Conservation (phyloP, 1,140 invertebrate species). For the Lepidurus arcticus region DNA sequence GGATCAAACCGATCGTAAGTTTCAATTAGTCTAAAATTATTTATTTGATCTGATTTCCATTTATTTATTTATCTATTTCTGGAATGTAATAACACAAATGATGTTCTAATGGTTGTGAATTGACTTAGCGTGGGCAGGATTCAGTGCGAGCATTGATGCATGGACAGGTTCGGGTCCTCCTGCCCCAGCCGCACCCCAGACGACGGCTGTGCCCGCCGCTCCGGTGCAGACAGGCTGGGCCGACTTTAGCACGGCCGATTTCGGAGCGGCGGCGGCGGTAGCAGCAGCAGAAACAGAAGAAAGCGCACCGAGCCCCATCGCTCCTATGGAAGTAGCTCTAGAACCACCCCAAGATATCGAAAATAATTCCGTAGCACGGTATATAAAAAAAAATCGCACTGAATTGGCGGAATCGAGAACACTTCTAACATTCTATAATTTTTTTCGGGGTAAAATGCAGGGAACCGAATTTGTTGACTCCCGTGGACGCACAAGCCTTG, state of each 20-base stretch:
- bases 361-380: not conserved
- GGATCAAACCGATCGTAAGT: not conserved
- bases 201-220: not conserved
- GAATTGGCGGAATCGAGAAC: not conserved
- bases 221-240: constrained; percentile 16
- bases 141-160: not conserved
- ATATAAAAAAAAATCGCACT: not conserved
- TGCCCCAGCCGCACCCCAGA: not conserved
- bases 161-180: not conserved
- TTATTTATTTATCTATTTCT: no score
- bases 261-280: not conserved
- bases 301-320: not conserved
- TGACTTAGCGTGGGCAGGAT: not conserved
- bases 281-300: not conserved
- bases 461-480: not conserved
- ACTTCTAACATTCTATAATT: not conserved
- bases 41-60: not conserved
- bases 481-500: not conserved
- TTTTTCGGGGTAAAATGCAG: not conserved
- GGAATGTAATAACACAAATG: no score
- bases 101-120: no score
- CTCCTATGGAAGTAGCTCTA: not conserved
- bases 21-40: not conserved
- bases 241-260: not conserved
- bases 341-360: constrained; percentile 1